These are phyloP conservation scores for Toxotes jaculatrix DNA, from an alignment of 2,113 vertebrate genomes.

Conservation along the genomic window DNA sequence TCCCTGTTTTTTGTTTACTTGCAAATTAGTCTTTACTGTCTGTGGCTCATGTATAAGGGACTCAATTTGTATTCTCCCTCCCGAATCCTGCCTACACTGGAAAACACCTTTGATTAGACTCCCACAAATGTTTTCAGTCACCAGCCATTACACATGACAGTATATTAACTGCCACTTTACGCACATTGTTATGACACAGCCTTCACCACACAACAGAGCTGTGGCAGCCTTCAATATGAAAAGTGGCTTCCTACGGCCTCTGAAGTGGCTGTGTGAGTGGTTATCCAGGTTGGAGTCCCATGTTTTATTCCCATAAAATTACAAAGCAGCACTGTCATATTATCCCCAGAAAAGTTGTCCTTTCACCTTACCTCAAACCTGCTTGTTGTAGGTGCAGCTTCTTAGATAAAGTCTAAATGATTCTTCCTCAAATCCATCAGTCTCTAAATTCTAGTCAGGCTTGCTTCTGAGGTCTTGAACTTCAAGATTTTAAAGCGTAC, in stretches of 20 bases:
- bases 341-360: neutral
- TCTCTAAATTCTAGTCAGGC: neutral
- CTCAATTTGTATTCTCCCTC: conserved; percentile 9
- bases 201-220: neutral
- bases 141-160: neutral
- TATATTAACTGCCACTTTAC: neutral
- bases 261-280: conserved; percentile 1
- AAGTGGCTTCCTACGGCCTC: neutral
- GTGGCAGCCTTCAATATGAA: neutral
- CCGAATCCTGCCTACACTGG: neutral
- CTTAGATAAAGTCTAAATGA: neutral
- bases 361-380: neutral
- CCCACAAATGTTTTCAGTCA: neutral
- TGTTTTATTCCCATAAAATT: neutral
- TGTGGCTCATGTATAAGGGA: neutral
- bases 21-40: conserved; percentile 62
- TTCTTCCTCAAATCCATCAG: neutral
- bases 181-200: neutral
- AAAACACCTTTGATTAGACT: neutral
- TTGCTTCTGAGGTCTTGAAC: too few relatives aligned
- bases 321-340: neutral
- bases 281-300: neutral
- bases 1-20: conserved; percentile 64
- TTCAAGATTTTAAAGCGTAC: too few relatives aligned
- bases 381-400: neutral